Evolutionary conservation across 1,140 invertebrate species (phyloP), one percentile per base, ranked within the genome.

Genomic region (Aphis craccivora): DNA sequence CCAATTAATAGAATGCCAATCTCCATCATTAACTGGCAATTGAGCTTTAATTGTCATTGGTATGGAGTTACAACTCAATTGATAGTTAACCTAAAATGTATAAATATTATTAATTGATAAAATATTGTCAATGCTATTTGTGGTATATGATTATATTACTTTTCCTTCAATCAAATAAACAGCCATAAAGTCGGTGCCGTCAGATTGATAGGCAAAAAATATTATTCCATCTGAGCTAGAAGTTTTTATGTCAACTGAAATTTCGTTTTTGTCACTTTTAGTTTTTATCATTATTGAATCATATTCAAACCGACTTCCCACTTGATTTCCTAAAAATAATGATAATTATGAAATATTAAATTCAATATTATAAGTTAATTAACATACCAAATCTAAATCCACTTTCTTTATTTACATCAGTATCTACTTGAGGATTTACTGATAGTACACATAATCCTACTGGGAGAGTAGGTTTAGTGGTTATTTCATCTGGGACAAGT

Each of bases 201-300:
- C 96, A 3, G 95, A 94, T 94, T 97, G 97, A 0, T 97, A 95
- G 1, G 97, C 97, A 95, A 99, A 99, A 95, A 99, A 98, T 60
- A 99, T 96, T 4, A 99, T 96, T 83, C 99, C 99, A 94, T 98
- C 96, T 1, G 96, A 95, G 88, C 96, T 96, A 60, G 95, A 96
- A 0, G 99, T 99, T 94, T 97, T 97, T 95, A 99, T 97, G 40
- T 97, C 96, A 23, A 99, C 96, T 30, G 97, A 97, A 94, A 99
- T 97, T 89, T 97, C 97, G 94, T 97, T 97, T 76, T 11, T 45
- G 22, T 96, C 96, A 45, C 97, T 96, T 55, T 96, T 96, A 86
- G 97, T 96, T 87, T 96, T 96, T 2, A 96, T 96, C 9, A 96
- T 96, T 23, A 97, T 94, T 14, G 96, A 96, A 18, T 95, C 95